Conservation (phyloP, 2,888 invertebrate species). For the Apoda limacodes region DNA sequence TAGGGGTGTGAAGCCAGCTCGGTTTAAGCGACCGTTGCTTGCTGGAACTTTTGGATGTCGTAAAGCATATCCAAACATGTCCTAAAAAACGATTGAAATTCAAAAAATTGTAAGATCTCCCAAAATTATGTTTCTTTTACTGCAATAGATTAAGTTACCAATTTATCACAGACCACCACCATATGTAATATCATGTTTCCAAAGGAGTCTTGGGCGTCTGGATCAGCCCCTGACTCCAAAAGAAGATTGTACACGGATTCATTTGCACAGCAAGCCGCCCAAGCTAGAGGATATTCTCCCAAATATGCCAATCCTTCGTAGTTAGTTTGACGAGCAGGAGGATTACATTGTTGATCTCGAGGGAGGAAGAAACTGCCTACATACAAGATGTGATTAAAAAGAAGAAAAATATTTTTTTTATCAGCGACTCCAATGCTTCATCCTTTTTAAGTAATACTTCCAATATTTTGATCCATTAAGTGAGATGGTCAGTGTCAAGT, state of each 20-base stretch:
- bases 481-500: no score
- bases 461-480: no score
- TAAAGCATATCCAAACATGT: constrained; percentile 98
- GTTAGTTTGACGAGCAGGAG: constrained; percentile 85
- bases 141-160: no score
- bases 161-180: constrained; percentile 97
- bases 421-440: no score
- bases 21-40: constrained; percentile 90
- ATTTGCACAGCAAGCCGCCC: constrained; percentile 97
- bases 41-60: constrained; percentile 95
- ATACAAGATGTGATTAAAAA: no score
- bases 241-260: constrained; percentile 97
- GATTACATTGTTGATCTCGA: constrained; percentile 88
- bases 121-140: no score
- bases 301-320: constrained; percentile 97
- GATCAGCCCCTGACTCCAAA: constrained; percentile 92
- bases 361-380: constrained; percentile 95
- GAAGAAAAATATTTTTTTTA: no score
- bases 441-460: no score
- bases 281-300: constrained; percentile 96
- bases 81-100: constrained; percentile 63
- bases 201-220: constrained; percentile 95
- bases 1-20: constrained; percentile 91
- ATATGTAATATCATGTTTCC: constrained; percentile 99
- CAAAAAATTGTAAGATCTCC: no score